Conservation (phyloP, 2,797 vertebrate species). For the Apogon hyalosoma region DNA sequence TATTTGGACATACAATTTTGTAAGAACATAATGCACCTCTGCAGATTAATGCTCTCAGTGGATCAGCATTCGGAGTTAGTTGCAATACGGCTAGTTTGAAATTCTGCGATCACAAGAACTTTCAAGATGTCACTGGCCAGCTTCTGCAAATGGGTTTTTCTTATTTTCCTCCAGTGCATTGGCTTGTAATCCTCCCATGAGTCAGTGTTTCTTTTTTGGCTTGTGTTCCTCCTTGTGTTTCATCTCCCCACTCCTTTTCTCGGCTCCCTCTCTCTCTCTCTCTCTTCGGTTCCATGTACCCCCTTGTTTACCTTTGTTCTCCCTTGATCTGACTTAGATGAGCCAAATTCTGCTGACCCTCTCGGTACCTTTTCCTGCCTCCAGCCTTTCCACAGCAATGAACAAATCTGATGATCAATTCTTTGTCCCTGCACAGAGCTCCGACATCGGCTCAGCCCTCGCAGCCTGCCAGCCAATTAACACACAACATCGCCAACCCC, state of each 20-base stretch:
- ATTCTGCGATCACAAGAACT: conserved; percentile 61
- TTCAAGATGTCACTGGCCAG: conserved; percentile 64
- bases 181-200: conserved; percentile 73
- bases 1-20: conserved; percentile 25
- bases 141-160: conserved; percentile 75
- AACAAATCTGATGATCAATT: conserved; percentile 83
- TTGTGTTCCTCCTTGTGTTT: conserved; percentile 39
- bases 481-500: conserved; percentile 43
- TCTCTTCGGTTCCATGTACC: conserved; percentile 31
- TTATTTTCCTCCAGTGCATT: conserved; percentile 51
- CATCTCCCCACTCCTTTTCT: conserved; percentile 35
- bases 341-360: conserved; percentile 68
- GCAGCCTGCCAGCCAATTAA: conserved; percentile 80
- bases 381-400: conserved; percentile 74
- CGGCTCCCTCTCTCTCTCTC: conserved; percentile 9
- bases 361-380: conserved; percentile 54
- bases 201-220: conserved; percentile 54
- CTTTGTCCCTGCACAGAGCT: conserved; percentile 45
- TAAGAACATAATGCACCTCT: conserved; percentile 3
- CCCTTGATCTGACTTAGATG: conserved; percentile 72
- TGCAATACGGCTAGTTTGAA: conserved; percentile 50
- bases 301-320: conserved; percentile 74
- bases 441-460: conserved; percentile 53
- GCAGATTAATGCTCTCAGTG: conserved; percentile 33
- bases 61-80: conserved; percentile 34